These are phyloP conservation scores for Distichodus sexfasciatus DNA, from an alignment of 2,797 vertebrate genomes.

Conservation along the genomic window DNA sequence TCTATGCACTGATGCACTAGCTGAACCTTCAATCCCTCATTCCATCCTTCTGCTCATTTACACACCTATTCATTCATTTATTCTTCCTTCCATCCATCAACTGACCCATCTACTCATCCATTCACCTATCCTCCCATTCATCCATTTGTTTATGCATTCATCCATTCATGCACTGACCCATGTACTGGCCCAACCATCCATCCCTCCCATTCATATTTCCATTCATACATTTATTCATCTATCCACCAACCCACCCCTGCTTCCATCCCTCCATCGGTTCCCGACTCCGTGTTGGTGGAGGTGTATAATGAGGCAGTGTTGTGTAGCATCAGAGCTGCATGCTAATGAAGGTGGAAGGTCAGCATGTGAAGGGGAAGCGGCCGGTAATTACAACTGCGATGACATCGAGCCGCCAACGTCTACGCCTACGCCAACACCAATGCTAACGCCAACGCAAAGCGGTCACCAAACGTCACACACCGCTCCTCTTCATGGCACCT, in stretches of 20 bases:
- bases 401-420: no score
- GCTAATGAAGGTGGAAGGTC: no score
- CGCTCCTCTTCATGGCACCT: conserved; percentile 61
- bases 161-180: background rate
- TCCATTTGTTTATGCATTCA: background rate
- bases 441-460: no score
- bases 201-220: background rate
- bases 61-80: background rate
- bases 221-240: background rate
- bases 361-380: no score
- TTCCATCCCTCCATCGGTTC: background rate
- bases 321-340: no score
- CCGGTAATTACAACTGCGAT: no score
- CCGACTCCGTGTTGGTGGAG: no score
- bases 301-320: no score
- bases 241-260: background rate
- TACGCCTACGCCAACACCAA: no score
- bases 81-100: background rate
- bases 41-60: background rate
- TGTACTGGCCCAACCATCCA: background rate
- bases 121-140: background rate
- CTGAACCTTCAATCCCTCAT: background rate
- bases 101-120: background rate
- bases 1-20: background rate
- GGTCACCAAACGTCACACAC: conserved; percentile 60